phyloP scores from a whole-genome alignment of 2,797 vertebrate species.

The Alosa sapidissima region DNA sequence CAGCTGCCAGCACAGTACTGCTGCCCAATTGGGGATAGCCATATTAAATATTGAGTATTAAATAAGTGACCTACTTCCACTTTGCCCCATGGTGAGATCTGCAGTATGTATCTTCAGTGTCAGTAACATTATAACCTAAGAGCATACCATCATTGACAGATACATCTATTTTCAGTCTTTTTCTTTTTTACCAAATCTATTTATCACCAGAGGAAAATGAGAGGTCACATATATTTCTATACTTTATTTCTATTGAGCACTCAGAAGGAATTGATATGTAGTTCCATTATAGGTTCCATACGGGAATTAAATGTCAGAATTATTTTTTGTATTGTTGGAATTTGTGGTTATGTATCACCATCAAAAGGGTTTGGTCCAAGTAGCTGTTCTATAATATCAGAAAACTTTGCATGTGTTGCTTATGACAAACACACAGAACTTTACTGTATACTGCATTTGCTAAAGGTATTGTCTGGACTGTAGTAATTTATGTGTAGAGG shows the following conservation, averaged over 20 bases:
- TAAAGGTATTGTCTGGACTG: neutral
- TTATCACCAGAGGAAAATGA: too few relatives aligned
- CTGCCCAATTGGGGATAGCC: constrained; percentile 51
- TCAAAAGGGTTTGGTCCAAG: neutral
- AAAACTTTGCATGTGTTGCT: neutral
- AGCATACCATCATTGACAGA: neutral
- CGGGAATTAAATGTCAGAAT: neutral
- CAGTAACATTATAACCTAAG: neutral
- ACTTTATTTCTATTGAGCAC: neutral
- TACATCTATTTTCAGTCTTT: neutral
- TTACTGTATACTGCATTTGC: neutral
- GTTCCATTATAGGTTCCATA: neutral
- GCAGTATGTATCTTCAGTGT: constrained; percentile 25
- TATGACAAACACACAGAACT: neutral
- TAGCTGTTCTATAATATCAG: too few relatives aligned
- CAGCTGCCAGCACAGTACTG: constrained; percentile 29
- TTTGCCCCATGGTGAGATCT: constrained; percentile 34
- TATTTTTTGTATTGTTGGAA: neutral
- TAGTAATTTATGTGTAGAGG: neutral
- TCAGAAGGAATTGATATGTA: neutral
- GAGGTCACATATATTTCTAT: too few relatives aligned
- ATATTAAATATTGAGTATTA: constrained; percentile 58
- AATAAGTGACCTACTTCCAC: constrained; percentile 63
- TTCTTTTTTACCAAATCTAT: too few relatives aligned
- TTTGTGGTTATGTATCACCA: neutral